Conservation (phyloP, 1,140 invertebrate genomes). For the Cydia fagiglandana region DNA sequence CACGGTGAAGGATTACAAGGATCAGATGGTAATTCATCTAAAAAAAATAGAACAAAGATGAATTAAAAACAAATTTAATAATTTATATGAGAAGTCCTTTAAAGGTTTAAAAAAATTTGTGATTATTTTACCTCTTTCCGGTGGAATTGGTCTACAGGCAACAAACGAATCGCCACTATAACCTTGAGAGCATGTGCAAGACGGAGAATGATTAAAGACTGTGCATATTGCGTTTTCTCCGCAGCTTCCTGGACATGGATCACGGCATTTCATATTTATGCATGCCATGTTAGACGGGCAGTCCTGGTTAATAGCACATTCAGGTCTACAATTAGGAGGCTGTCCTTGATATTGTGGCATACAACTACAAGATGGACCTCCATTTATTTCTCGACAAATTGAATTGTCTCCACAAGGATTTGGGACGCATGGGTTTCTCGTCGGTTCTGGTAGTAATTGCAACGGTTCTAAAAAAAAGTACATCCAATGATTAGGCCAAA, state of each 20-base stretch:
- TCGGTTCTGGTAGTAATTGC: constrained; percentile 59
- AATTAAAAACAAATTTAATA: background rate
- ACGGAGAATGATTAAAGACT: constrained; percentile 83
- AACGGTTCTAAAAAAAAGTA: constrained; percentile 72
- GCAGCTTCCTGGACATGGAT: constrained; percentile 85
- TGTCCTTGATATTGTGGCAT: constrained; percentile 81
- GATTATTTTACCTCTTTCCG: constrained; percentile 78
- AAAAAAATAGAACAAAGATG: constrained; percentile 50
- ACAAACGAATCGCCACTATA: constrained; percentile 84
- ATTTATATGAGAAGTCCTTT: background rate
- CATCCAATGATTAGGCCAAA: background rate
- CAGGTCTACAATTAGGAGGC: constrained; percentile 83
- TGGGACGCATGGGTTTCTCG: constrained; percentile 79
- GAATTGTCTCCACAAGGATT: constrained; percentile 85
- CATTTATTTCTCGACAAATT: constrained; percentile 81
- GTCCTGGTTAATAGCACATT: constrained; percentile 84
- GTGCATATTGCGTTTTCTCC: constrained; percentile 81
- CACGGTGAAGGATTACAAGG: constrained; percentile 86
- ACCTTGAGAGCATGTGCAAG: constrained; percentile 83
- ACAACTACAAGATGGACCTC: constrained; percentile 82
- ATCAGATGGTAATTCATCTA: constrained; percentile 77
- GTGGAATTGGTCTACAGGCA: constrained; percentile 73
- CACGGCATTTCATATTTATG: constrained; percentile 82
- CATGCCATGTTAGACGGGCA: constrained; percentile 83
- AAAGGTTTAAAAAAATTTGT: background rate